phyloP scores from a whole-genome alignment of 2,113 vertebrate genomes.

The Saccopteryx bilineata region DNA sequence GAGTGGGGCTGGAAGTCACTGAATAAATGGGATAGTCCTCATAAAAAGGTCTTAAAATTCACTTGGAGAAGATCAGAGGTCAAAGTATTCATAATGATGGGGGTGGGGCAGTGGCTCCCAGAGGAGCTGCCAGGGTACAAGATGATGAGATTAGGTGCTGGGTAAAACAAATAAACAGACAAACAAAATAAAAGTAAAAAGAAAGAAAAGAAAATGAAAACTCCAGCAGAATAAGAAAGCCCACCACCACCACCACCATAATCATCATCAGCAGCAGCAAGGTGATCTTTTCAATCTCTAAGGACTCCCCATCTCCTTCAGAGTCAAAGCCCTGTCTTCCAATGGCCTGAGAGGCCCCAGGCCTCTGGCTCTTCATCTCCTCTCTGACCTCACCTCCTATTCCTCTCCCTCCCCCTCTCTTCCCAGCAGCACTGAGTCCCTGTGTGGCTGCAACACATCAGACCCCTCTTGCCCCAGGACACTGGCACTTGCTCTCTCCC shows the following conservation, averaged over 20 bases:
- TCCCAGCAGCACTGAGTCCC: background rate
- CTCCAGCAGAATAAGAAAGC: background rate
- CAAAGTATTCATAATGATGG: background rate
- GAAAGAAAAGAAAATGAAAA: background rate
- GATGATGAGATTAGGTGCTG: background rate
- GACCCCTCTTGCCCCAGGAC: background rate
- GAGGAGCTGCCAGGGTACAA: background rate
- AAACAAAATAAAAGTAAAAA: too few species aligned
- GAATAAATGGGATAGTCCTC: background rate
- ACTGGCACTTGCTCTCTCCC: background rate
- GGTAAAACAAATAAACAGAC: background rate
- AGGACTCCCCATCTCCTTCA: background rate
- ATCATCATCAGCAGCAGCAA: background rate
- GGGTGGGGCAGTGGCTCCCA: background rate
- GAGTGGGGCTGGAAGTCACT: background rate
- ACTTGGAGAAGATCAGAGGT: background rate
- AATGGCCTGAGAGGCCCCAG: background rate
- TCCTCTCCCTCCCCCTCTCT: too few species aligned
- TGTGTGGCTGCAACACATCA: background rate
- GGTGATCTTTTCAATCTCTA: background rate
- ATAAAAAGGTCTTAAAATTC: background rate
- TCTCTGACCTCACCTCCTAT: background rate
- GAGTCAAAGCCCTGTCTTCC: background rate
- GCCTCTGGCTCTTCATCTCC: background rate
- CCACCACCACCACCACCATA: accelerated